These are phyloP conservation scores for Heliconius hermathena DNA, from an alignment of 1,140 invertebrate genomes.

Conservation along the genomic window DNA sequence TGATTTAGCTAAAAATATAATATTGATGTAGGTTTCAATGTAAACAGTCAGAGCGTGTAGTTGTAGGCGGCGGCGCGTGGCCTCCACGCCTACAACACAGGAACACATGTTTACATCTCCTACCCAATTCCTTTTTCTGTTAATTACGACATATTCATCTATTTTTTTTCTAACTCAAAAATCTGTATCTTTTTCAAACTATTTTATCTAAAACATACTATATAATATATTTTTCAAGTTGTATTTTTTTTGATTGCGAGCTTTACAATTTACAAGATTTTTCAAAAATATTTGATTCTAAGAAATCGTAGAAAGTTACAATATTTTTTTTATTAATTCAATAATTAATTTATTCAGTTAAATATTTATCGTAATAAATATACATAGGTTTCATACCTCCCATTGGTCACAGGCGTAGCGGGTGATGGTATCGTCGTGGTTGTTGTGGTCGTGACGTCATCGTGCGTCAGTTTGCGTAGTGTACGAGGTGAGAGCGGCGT, in stretches of 20 bases:
- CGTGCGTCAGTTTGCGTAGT: conserved; percentile 67
- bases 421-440: conserved; percentile 47
- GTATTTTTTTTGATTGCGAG: too few relatives aligned
- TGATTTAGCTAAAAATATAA: conserved; percentile 55
- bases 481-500: conserved; percentile 66
- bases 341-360: too few relatives aligned
- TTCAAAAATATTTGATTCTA: too few relatives aligned
- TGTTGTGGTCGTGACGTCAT: conserved; percentile 70
- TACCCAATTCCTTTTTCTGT: conserved; percentile 51
- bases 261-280: too few relatives aligned
- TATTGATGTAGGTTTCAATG: conserved; percentile 55
- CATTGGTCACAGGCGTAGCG: conserved; percentile 58
- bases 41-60: conserved; percentile 57
- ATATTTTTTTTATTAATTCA: too few relatives aligned
- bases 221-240: too few relatives aligned
- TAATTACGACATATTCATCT: conserved; percentile 45
- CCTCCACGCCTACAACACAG: conserved; percentile 65
- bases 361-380: not conserved
- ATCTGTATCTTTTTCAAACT: too few relatives aligned
- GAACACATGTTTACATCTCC: conserved; percentile 71
- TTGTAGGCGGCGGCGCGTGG: conserved; percentile 57
- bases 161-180: not conserved
- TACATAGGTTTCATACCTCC: conserved; percentile 53
- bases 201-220: too few relatives aligned
- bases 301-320: too few relatives aligned